phyloP scores from a whole-genome alignment of 2,113 vertebrate genomes.

The Clupea harengus region DNA sequence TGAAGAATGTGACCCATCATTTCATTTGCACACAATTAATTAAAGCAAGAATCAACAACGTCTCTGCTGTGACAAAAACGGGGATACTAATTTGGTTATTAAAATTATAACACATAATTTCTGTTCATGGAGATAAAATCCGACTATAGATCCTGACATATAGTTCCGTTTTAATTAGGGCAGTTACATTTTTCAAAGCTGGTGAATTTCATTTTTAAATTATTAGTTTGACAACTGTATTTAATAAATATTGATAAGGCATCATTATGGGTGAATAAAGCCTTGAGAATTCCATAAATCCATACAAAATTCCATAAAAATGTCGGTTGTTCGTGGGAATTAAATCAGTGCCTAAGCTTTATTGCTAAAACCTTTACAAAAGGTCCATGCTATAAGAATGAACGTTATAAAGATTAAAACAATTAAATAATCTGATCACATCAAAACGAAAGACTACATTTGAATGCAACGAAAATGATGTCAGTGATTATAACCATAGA shows the following conservation, averaged over 20 bases:
- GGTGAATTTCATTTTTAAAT: not conserved
- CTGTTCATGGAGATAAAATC: not conserved
- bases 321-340: not conserved
- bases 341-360: not conserved
- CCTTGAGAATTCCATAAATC: not conserved
- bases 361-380: too few species aligned
- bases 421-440: too few species aligned
- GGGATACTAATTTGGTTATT: not conserved
- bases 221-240: not conserved
- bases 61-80: not conserved
- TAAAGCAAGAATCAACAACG: not conserved
- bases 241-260: not conserved
- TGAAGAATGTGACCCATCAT: not conserved
- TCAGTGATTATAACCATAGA: not conserved
- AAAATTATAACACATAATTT: not conserved
- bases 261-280: not conserved
- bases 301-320: not conserved
- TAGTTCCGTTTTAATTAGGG: not conserved
- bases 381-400: not conserved
- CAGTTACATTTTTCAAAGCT: too few species aligned
- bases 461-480: too few species aligned
- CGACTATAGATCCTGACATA: not conserved
- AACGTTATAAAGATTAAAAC: not conserved
- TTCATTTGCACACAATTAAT: not conserved
- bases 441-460: too few species aligned